These are phyloP conservation scores for Masticophis lateralis DNA, from an alignment of 2,797 vertebrate genomes.

Conservation along the genomic window DNA sequence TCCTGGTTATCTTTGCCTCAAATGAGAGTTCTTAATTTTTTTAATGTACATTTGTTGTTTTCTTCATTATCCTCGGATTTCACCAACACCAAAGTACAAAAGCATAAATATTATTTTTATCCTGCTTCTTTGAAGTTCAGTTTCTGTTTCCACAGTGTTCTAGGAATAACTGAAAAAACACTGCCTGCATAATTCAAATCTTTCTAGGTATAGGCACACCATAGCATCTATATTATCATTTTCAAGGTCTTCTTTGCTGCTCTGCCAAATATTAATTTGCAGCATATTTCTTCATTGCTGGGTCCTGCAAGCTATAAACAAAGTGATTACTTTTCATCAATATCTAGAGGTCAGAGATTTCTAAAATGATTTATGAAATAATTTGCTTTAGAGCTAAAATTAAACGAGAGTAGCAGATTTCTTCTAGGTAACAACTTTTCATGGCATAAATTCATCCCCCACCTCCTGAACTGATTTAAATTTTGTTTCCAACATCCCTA, in stretches of 20 bases:
- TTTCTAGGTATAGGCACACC: background rate
- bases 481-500: background rate
- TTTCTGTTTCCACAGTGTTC: background rate
- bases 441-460: too few relatives aligned
- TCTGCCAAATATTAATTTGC: background rate
- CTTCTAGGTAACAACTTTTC: background rate
- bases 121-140: background rate
- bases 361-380: background rate
- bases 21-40: background rate
- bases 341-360: background rate
- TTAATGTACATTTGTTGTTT: background rate
- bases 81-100: background rate
- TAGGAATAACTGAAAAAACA: background rate
- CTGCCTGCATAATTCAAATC: background rate
- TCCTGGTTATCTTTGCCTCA: background rate
- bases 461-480: background rate
- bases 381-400: background rate
- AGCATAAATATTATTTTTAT: background rate
- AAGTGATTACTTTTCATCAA: background rate
- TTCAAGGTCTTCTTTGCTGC: background rate
- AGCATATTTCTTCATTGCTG: background rate
- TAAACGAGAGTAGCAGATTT: background rate
- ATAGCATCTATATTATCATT: background rate
- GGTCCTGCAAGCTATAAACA: background rate
- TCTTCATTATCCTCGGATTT: background rate